These are phyloP conservation scores for Oxyura jamaicensis DNA, from an alignment of 2,113 vertebrate species.

Conservation along the genomic window DNA sequence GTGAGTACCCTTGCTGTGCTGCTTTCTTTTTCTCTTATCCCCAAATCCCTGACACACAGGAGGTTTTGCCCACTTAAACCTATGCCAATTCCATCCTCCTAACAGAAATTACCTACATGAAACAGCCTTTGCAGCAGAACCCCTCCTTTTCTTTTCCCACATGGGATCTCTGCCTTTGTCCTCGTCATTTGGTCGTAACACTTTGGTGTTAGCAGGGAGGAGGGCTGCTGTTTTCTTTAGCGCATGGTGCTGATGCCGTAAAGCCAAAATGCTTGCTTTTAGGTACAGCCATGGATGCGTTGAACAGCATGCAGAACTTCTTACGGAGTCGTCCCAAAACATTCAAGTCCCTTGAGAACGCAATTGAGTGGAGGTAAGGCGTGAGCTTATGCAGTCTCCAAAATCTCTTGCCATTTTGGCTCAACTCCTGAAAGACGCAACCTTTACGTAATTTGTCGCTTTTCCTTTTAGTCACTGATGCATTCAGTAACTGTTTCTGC, in stretches of 20 bases:
- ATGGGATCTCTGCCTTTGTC: rapidly evolving
- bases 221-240: neutral
- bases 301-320: constrained; percentile 99
- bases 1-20: rapidly evolving
- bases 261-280: neutral
- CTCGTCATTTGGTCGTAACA: neutral
- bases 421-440: neutral
- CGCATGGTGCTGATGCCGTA: neutral
- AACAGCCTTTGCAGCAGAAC: neutral
- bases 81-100: neutral
- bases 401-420: neutral
- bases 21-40: neutral
- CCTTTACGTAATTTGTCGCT: too few relatives aligned
- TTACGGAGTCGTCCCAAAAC: constrained; percentile 96
- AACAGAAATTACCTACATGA: rapidly evolving
- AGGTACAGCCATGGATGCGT: constrained; percentile 98
- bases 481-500: neutral
- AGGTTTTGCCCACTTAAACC: neutral
- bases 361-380: constrained; percentile 96
- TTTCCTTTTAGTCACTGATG: neutral
- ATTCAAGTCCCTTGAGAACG: constrained; percentile 96
- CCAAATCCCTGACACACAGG: neutral
- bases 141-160: neutral
- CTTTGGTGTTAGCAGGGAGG: neutral
- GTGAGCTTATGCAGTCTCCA: neutral